Evolutionary conservation across 2,888 invertebrate species (phyloP), one percentile per base, ranked within the genome.

Genomic region (Sphaerophoria taeniata): DNA sequence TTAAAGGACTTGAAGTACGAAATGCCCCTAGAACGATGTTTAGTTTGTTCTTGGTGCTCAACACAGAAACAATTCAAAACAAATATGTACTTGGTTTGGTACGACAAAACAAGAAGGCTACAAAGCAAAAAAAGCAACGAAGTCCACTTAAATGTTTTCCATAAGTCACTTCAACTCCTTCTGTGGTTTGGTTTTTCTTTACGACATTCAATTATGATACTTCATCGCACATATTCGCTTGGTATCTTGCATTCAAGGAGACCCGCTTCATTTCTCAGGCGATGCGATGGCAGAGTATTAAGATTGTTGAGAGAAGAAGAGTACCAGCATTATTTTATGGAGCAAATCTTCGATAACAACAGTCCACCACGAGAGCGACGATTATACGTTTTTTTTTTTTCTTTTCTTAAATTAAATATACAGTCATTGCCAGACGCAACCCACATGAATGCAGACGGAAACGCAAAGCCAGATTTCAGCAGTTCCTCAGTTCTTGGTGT

Each of bases 81-180:
- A n/a, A n/a, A n/a, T n/a, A n/a, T n/a, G n/a, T n/a, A n/a, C n/a
- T n/a, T 34, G n/a, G 6, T 60, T 39, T 6, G 16, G 33, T n/a
- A 7, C n/a, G 34, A 55, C 11, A 33, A n/a, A 3, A 14, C n/a
- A 14, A 34, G 36, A 58, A 39, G 6, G 11, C 7, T 5, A 7
- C 39, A 36, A 56, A 14, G 14, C 0, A 0, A 6, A 12, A 14
- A 14, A 12, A 33, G 4, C n/a, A 63, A 49, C 49, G 49, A 65
- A 65, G 49, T 65, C 49, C 65, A 65, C 65, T 65, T 65, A 49
- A 67, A 67, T 53, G 67, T 67, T 53, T 43, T 43, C 67, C 67
- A 67, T 67, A 67, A 67, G 67, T 24, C 67, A 67, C 67, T 67
- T 67, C 24, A 51, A 53, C 67, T 51, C 53, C 53, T 53, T 51